Evolutionary conservation across 2,797 vertebrate genomes (phyloP), one percentile per base, ranked within the genome.

Genomic region (Cyprinodon diabolis): DNA sequence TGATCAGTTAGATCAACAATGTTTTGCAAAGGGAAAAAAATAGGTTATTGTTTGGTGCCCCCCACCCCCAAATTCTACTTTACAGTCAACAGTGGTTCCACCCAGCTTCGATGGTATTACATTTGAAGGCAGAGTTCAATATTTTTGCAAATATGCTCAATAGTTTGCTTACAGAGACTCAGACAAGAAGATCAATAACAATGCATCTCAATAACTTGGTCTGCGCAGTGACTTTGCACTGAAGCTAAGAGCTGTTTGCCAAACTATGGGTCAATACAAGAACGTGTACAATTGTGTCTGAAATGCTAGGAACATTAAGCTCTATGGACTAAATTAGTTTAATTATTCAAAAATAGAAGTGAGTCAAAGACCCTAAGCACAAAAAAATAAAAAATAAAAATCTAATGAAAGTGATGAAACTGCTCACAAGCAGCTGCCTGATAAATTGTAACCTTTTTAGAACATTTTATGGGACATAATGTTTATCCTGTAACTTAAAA

Each of bases 271-370:
- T 47, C 43, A 8, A 65, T 65, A 47, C 19, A 40, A 37, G 35
- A 37, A 37, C 8, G 15, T 63, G 37, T 45, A 63, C 37, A 63
- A 7, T 6, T 0, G 12, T 65, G 40, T 65, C 43, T 65, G 62
- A 65, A 65, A 65, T 65, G 43, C 40, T 23, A 40, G 45, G 23
- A 23, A 47, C 43, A 0, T 65, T 23, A 75, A 43, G n/a, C 68
- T 74, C 58, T 23, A 12, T 43, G 15, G 66, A 62, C 52, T 57
- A 72, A 43, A 2, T 69, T 48, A 48, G 76, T 77, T 12, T 72
- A 47, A 69, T 49, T 79, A 69, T 66, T 25, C 47, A 56, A 69
- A 74, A 56, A 40, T 19, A 66, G 65, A 71, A 49, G 35, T 63
- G 62, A 63, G 48, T 21, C 40, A 13, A 74, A 49, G 14, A 57